Base-by-base conservation (phyloP, 2,888 invertebrate genomes). In the Pseudanteris insignis region DNA sequence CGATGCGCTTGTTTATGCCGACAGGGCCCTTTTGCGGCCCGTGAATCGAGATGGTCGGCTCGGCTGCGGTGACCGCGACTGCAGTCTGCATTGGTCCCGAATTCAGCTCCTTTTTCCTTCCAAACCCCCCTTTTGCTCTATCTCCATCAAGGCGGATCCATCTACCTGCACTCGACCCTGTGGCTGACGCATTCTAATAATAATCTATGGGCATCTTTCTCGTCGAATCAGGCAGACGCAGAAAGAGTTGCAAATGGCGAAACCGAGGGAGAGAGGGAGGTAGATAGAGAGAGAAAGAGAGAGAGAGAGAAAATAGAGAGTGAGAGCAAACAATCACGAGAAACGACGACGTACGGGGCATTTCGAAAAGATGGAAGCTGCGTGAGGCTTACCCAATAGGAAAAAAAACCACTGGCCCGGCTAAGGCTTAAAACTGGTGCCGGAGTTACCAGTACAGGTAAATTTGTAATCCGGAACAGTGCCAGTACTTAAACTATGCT, bases 151-250 rank as follows among this genome's bases (percentile, higher is more conserved):
- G 74, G 76, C 73, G 76, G 74, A 74, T 75, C 73, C 73, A 73
- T 76, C 76, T 67, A 73, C 75, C 74, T 73, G 74, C 67, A 65
- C 47, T 67, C 67, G 70, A 70, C 34, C 34, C 67, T 66, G 64
- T 65, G 68, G 67, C 68, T 70, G 71, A 70, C 69, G 70, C 74
- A 76, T 78, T 78, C 78, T 78, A 77, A 76, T 78, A 78, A 78
- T 76, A 78, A 78, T 75, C 77, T 77, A 78, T 78, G 75, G 73
- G 76, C 75, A 73, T 67, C 69, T 68, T 38, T 46, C 34, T 50
- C 13, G 40, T 34, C 47, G 47, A 8, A 29, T 32, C 43, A 51
- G 36, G 36, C 26, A 10, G 25, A 47, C 30, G 26, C 29, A 41
- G 50, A 37, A 43, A 28, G 33, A 44, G 51, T 40, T 44, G 34